Base-by-base conservation (phyloP, 2,888 invertebrate genomes). In the Anoplius nigerrimus region DNA sequence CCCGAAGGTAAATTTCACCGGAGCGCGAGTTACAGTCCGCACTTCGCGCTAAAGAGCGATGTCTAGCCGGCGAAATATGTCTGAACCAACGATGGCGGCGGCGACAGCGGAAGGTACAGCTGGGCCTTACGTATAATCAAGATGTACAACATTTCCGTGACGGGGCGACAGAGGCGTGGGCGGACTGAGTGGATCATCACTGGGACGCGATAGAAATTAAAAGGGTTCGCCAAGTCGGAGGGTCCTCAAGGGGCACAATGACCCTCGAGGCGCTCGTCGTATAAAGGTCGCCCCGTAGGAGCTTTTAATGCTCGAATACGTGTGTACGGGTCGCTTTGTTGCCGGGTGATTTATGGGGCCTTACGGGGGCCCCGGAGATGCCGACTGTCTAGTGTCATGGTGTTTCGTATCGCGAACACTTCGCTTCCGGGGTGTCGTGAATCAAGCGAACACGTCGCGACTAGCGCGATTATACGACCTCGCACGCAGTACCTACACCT, bases 361-460 rank as follows among this genome's bases (percentile, higher is more conserved):
- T 76, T 71, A 76, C 68, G 64, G 69, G 71, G 59, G 56, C 62
- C n/a, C 60, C 59, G 66, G 69, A 69, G 67, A 78, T 72, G 70
- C 71, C 69, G 72, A 77, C 69, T 72, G 74, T 77, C 77, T 67
- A 70, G 69, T 63, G 72, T 76, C 78, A 65, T 66, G 79, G 72
- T 55, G 71, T 78, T 77, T 79, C 74, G 78, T 79, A 77, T 79
- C 79, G 70, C 66, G 69, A 67, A 66, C 78, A 74, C 62, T 67
- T 59, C 67, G 69, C 80, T 81, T 81, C 81, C 81, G 81, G 80
- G 74, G 65, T 79, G 70, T 74, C 80, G 82, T 82, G 82, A 78
- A 81, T 81, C 82, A 82, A 80, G 68, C 75, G 68, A 74, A 76
- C 74, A 76, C 72, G 73, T 80, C 78, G 71, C 74, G 72, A 66